Evolutionary conservation across 2,888 invertebrate species (phyloP).

Genomic region (Epicampocera succincta): DNA sequence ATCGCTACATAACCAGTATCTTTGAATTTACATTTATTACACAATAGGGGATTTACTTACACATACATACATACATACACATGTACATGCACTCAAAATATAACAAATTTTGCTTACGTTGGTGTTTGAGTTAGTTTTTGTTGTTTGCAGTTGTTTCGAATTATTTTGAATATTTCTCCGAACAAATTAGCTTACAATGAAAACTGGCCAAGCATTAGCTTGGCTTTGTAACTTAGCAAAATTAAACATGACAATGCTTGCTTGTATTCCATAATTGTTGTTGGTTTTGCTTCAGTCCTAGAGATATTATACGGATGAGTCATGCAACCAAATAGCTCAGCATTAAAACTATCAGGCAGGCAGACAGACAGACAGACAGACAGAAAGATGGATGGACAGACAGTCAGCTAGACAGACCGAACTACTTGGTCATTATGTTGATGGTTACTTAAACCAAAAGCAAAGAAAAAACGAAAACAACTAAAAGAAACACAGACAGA

Average conservation of each 20-base stretch:
- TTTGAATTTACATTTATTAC: background rate
- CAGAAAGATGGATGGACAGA: too few species aligned
- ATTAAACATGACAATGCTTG: conserved; percentile 30
- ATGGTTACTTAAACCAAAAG: background rate
- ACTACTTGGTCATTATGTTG: conserved; percentile 13
- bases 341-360: conserved; percentile 23
- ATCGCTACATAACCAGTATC: background rate
- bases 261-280: background rate
- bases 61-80: too few species aligned
- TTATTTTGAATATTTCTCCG: conserved; percentile 9
- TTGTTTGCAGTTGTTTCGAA: background rate
- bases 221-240: conserved; percentile 2
- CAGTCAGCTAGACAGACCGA: conserved; percentile 3
- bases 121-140: background rate
- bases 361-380: background rate
- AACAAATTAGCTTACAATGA: conserved; percentile 49
- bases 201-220: conserved; percentile 18
- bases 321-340: conserved; percentile 11
- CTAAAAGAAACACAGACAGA: background rate
- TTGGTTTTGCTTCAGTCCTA: background rate
- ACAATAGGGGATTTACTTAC: background rate
- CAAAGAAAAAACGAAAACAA: too few species aligned
- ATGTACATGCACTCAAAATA: too few species aligned
- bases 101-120: conserved; percentile 11
- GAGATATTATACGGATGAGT: background rate